Evolutionary conservation across 2,888 invertebrate species (phyloP), one percentile per base, ranked within the genome.

Genomic region (Nipponacmea schrenckii): DNA sequence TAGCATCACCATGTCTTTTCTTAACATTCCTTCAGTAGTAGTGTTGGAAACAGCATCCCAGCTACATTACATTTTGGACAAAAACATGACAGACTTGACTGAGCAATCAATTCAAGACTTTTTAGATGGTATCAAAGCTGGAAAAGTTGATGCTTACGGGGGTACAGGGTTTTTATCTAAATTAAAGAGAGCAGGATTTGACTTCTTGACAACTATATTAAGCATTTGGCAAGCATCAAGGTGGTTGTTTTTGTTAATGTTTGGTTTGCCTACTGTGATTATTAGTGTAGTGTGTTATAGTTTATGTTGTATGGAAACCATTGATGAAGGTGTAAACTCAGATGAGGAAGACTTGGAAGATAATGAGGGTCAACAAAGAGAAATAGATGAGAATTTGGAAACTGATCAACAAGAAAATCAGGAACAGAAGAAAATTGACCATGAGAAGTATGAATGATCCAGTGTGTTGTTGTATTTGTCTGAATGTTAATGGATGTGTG

Each of bases 241-340:
- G 0, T 95, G 98, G 75, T 90, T 99, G 74, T 97, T 97, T 5
- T 92, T 96, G 45, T 93, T 98, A 5, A 92, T 99, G 68, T 97
- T 99, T 89, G 97, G 98, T 0, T 91, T 98, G 74, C 98, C 98
- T 0, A 91, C 96, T 63, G 95, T 96, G 48, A 97, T 99, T 88
- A 92, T 99, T 26, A 94, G 95, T 27, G 92, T 98, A 26, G 97
- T 99, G 83, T 93, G 96, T 87, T 98, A 98, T 89, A 96, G 97
- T 1, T 94, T 97, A 76, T 98, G 96, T 90, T 98, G 98, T 88
- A 94, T 96, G 69, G 98, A 98, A 88, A 96, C 98, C 83, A 90
- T 97, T 78, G 97, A 97, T 88, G 95, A 95, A 0, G 79, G 75
- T 12, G 64, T 74, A 14, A 94, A 94, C 64, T 96, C 95, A 71